Evolutionary conservation across 2,797 vertebrate species (phyloP), one percentile per base, ranked within the genome.

Genomic region (Momotus momota): DNA sequence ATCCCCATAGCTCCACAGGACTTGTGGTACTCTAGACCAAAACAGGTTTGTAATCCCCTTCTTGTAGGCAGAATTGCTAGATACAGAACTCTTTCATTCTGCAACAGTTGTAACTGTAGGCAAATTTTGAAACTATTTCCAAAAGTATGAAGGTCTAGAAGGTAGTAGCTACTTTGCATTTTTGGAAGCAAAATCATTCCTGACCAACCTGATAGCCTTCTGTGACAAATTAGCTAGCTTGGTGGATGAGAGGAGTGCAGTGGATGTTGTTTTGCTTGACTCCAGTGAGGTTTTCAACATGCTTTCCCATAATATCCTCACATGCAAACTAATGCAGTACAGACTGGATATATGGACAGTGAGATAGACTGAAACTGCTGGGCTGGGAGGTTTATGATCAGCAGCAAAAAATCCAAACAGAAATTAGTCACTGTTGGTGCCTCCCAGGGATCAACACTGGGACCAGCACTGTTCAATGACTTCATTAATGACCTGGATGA

Each of bases 1-100:
- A 51, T 4, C 1, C 18, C 12, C 3, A 6, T 31, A 57, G 31
- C 6, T 57, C 48, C 12, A 13, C 0, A 33, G 16, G 1, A 35
- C 17, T 60, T 71, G 6, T 21, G 25, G 45, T 70, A 25, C 6
- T 45, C 57, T 33, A 71, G 45, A 51, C 2, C 18, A 55, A 87
- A 67, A 57, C 14, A 12, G 2, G 5, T 41, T 77, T 62, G 41
- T 60, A 65, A 78, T 14, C 9, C n/a, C 3, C 7, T 70, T 93
- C 12, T 55, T 60, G 33, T 27, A 78, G 51, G 31, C 20, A 70
- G 20, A 18, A 4, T 23, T 83, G 14, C 13, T 48, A 67, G 48
- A n/a, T 22, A 49, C 6, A 66, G 31, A 87, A 60, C 1, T 4
- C 35, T 45, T 67, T 88, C 3, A 71, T 57, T 77, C 27, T 88